Percentiles rank a stretch among this genome's conserved stretches.
phyloP scores from a whole-genome alignment of 2,888 invertebrate species.

The Acleris sparsana region DNA sequence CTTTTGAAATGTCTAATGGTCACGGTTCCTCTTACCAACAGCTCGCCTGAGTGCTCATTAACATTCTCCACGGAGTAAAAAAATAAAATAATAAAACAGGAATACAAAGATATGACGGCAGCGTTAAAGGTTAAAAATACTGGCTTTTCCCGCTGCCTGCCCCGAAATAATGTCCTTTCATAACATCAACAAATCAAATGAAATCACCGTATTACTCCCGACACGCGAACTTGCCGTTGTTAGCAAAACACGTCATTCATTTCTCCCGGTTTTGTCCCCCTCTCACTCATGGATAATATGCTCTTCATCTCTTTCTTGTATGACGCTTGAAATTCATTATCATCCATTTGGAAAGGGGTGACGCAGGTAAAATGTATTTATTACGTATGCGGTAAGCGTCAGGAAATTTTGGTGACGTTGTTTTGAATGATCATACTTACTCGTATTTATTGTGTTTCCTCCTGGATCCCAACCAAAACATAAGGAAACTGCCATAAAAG shows the following conservation, averaged over 20 bases:
- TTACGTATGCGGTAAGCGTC: not conserved
- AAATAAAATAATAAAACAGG: no score
- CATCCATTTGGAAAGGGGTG: constrained; percentile 20
- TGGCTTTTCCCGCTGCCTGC: not conserved
- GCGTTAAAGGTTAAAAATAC: no score
- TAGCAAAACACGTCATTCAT: constrained; percentile 12
- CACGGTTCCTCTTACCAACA: no score
- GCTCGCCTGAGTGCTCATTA: no score
- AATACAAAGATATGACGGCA: no score
- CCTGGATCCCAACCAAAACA: no score
- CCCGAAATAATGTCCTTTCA: constrained; percentile 6
- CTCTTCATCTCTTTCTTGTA: constrained; percentile 6
- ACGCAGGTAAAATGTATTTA: constrained; percentile 7
- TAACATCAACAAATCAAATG: constrained; percentile 29
- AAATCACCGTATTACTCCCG: constrained; percentile 11
- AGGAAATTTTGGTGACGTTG: not conserved
- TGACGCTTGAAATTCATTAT: constrained; percentile 26
- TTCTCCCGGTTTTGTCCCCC: constrained; percentile 6
- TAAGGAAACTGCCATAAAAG: no score
- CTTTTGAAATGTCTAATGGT: no score
- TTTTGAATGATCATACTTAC: no score
- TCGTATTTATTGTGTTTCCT: no score
- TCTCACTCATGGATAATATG: not conserved
- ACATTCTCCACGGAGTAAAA: no score
- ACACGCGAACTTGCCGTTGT: constrained; percentile 6